Evolutionary conservation across 2,113 vertebrate genomes (phyloP).

Genomic region (Xiphophorus maculatus): DNA sequence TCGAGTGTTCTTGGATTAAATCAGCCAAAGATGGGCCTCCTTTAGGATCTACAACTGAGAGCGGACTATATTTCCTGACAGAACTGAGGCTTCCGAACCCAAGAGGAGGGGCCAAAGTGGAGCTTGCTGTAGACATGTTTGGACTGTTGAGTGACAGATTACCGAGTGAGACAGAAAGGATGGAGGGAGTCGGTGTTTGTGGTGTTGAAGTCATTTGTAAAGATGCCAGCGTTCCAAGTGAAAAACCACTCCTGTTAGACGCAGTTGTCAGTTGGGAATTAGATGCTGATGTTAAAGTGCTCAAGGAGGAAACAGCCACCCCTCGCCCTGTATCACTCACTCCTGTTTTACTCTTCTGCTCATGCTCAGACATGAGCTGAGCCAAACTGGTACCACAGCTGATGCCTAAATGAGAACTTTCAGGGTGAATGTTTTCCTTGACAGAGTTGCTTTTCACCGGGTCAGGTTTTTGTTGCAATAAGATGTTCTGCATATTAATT

Average conservation of each 20-base stretch:
- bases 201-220: slow-evolving; percentile 35
- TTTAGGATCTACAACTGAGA: slow-evolving; percentile 43
- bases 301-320: slow-evolving; percentile 30
- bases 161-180: slow-evolving; percentile 77
- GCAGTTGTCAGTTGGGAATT: slow-evolving; percentile 29
- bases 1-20: slow-evolving; percentile 86
- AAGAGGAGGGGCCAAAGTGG: slow-evolving; percentile 53
- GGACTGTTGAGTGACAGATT: slow-evolving; percentile 71
- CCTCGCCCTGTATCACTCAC: slow-evolving; percentile 2
- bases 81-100: slow-evolving; percentile 73
- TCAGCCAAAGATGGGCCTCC: slow-evolving; percentile 86
- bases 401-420: slow-evolving; percentile 5
- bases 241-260: slow-evolving; percentile 41
- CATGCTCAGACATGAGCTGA: slow-evolving; percentile 72
- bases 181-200: slow-evolving; percentile 34
- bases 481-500: slow-evolving; percentile 65
- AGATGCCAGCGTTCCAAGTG: slow-evolving; percentile 58
- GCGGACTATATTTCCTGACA: slow-evolving; percentile 62
- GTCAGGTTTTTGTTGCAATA: slow-evolving; percentile 45
- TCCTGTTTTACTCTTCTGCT: slow-evolving; percentile 49
- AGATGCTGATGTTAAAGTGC: slow-evolving; percentile 19
- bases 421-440: slow-evolving; percentile 6
- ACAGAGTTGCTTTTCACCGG: slow-evolving; percentile 1
- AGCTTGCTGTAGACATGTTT: slow-evolving; percentile 40
- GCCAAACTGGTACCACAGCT: slow-evolving; percentile 54